phyloP scores from a whole-genome alignment of 2,888 invertebrate species.

The Xylophagus ater region DNA sequence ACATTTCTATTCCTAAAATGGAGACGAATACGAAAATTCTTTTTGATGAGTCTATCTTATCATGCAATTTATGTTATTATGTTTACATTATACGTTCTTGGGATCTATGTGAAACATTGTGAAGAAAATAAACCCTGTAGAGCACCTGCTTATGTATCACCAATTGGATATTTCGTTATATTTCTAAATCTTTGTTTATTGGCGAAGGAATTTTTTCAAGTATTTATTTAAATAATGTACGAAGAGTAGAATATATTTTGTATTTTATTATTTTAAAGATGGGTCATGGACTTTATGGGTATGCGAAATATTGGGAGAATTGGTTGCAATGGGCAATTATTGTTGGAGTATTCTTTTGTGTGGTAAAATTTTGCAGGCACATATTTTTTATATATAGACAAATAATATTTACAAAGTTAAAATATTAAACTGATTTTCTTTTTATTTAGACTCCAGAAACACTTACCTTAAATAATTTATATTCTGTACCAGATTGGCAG shows the following conservation, averaged over 20 bases:
- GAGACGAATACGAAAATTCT: conserved; percentile 71
- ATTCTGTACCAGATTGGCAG: conserved; percentile 51
- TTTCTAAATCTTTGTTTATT: conserved; percentile 52
- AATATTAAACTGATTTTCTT: background rate
- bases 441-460: conserved; percentile 30
- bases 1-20: conserved; percentile 76
- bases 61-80: conserved; percentile 64
- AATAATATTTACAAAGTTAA: background rate
- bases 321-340: conserved; percentile 73
- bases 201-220: conserved; percentile 54
- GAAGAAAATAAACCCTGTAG: conserved; percentile 24
- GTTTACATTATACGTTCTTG: conserved; percentile 60
- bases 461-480: conserved; percentile 27
- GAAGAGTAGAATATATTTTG: too few relatives aligned
- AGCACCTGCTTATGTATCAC: conserved; percentile 28
- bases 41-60: conserved; percentile 64
- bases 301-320: conserved; percentile 72
- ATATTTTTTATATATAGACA: background rate
- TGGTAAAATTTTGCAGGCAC: conserved; percentile 37
- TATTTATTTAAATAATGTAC: conserved; percentile 13
- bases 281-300: conserved; percentile 58
- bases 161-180: conserved; percentile 49
- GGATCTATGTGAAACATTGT: conserved; percentile 36
- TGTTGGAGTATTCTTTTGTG: conserved; percentile 56
- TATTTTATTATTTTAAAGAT: conserved; percentile 50